Base-by-base conservation (phyloP, 2,113 vertebrate species). In the Heteronetta atricapilla region DNA sequence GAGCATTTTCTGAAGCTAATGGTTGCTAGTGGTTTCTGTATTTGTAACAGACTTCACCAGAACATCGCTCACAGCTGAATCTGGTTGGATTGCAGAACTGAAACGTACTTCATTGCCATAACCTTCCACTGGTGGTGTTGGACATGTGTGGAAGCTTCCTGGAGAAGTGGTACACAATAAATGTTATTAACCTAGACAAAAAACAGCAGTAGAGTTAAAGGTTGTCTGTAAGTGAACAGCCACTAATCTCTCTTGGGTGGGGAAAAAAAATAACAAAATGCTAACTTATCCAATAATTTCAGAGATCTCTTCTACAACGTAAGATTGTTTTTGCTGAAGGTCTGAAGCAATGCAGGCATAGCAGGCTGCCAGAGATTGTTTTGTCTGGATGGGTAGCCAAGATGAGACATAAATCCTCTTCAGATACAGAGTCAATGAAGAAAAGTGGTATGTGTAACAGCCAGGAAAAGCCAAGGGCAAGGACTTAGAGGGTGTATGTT, bases 391-490 rank as follows among this genome's bases (percentile, higher is more conserved):
- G 80, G 80, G n/a, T 60, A 73, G 55, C 31, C 50, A 81, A 89
- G 52, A n/a, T 77, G 91, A 76, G 79, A 64, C 40, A 11, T 91
- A 95, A 94, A 97, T 89, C 29, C 44, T 82, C 82, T 90, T 67
- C 72, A 92, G 81, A 91, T 52, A 86, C 33, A 62, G 73, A 92
- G 58, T 89, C 55, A 89, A 33, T 81, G 63, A 91, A 89, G 88
- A 95, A 85, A 95, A 96, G 64, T 15, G 40, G 42, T 68, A 62
- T 66, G 31, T 69, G 68, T 58, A 66, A 80, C 55, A 92, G 74
- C 68, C 74, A 93, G 74, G 82, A 87, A 88, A 89, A 92, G 3
- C 10, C 68, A 67, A 93, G 94, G 93, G 70, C 73, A 94, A 80
- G 78, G 72, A 86, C 48, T 52, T 64, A 74, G 67, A 85, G 96